phyloP scores from a whole-genome alignment of 2,113 vertebrate genomes.

The Carassius carassius region DNA sequence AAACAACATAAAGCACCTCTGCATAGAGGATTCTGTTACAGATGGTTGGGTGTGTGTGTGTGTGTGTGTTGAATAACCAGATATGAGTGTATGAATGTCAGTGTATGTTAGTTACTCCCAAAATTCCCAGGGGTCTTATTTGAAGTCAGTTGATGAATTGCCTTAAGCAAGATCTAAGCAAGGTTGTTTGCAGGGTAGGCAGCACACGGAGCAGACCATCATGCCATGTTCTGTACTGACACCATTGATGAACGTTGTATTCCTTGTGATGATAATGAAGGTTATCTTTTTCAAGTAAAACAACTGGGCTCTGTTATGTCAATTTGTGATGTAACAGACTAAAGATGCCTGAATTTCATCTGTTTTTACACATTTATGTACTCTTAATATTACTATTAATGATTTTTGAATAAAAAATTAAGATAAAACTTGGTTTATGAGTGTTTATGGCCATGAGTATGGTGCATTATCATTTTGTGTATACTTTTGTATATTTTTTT shows the following conservation, averaged over 20 bases:
- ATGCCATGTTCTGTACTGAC: conserved; percentile 8
- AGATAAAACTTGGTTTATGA: conserved; percentile 13
- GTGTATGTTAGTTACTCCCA: neutral
- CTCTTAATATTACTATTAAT: conserved; percentile 37
- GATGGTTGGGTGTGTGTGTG: conserved; percentile 20
- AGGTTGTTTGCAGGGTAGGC: neutral
- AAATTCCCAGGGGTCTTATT: conserved; percentile 35
- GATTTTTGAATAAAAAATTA: conserved; percentile 64
- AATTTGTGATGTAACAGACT: conserved; percentile 30
- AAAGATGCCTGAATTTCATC: conserved; percentile 59
- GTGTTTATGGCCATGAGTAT: neutral
- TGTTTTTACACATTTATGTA: conserved; percentile 58
- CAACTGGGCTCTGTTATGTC: neutral
- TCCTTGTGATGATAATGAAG: conserved; percentile 26
- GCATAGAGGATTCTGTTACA: conserved; percentile 38
- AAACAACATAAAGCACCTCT: conserved; percentile 41
- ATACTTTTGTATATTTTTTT: no score
- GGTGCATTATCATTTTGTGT: no score
- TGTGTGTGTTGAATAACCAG: neutral
- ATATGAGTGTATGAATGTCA: neutral
- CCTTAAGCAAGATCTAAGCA: neutral
- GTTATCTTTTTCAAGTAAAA: conserved; percentile 11
- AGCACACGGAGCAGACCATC: no score
- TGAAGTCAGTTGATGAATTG: neutral
- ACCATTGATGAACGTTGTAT: neutral